Evolutionary conservation across 2,888 invertebrate genomes (phyloP).

Genomic region (Ethmia dodecea): DNA sequence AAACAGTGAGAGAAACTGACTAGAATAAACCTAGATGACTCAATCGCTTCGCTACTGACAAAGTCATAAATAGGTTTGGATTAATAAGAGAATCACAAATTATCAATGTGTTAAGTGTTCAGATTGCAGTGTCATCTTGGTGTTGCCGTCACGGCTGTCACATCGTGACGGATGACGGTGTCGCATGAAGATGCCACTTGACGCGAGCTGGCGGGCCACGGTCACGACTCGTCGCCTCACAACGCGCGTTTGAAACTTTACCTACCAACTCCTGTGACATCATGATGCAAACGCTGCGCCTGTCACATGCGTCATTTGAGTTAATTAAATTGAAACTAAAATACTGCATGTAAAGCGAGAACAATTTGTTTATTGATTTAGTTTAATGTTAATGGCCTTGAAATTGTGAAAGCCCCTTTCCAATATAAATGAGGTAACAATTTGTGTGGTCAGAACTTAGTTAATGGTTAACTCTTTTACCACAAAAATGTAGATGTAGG

Average conservation of each 20-base stretch:
- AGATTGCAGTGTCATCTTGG: constrained; percentile 29
- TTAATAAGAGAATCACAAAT: constrained; percentile 13
- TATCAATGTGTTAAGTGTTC: constrained; percentile 18
- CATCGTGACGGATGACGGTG: constrained; percentile 43
- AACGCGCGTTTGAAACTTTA: constrained; percentile 53
- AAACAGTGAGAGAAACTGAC: too few relatives aligned
- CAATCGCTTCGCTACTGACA: too few relatives aligned
- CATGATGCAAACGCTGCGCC: constrained; percentile 3
- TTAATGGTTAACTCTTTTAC: too few relatives aligned
- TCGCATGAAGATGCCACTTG: constrained; percentile 30
- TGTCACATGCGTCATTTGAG: constrained; percentile 27
- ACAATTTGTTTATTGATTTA: too few relatives aligned
- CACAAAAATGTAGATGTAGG: too few relatives aligned
- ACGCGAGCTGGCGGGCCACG: constrained; percentile 30
- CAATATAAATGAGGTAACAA: too few relatives aligned
- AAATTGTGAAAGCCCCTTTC: too few relatives aligned
- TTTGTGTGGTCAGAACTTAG: too few relatives aligned
- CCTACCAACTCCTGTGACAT: constrained; percentile 23
- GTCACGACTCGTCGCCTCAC: constrained; percentile 63
- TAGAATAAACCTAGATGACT: too few relatives aligned
- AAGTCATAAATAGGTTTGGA: too few relatives aligned
- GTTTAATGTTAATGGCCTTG: too few relatives aligned
- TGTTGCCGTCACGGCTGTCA: constrained; percentile 39
- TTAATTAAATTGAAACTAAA: constrained; percentile 19
- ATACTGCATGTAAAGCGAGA: not conserved